These are phyloP conservation scores for Streptopelia turtur DNA, from an alignment of 2,797 vertebrate species.

Conservation along the genomic window DNA sequence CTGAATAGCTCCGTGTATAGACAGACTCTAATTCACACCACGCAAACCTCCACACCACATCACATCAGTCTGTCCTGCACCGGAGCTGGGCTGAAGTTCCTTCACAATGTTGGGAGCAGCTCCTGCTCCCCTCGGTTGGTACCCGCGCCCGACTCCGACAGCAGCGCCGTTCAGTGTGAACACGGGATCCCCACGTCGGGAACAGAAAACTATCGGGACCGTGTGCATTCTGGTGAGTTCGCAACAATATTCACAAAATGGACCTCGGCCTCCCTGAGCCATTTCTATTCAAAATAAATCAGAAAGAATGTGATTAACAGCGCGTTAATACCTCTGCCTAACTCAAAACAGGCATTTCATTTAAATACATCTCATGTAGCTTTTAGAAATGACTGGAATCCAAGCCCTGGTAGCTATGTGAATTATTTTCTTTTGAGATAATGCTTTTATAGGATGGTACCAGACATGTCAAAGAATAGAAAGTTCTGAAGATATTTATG, in stretches of 20 bases:
- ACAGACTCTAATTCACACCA: constrained; percentile 43
- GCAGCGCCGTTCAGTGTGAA: neutral
- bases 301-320: neutral
- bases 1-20: constrained; percentile 4
- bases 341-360: neutral
- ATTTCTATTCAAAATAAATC: neutral
- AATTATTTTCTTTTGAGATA: neutral
- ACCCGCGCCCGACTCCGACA: neutral
- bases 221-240: neutral
- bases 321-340: neutral
- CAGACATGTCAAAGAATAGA: neutral
- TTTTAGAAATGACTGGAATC: neutral
- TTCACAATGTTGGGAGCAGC: neutral
- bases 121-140: neutral
- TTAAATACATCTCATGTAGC: neutral
- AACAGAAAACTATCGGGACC: neutral
- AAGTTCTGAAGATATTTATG: constrained; percentile 35
- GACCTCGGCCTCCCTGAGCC: neutral
- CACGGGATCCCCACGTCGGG: neutral
- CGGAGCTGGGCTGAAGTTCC: neutral
- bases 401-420: neutral
- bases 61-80: neutral
- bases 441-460: neutral
- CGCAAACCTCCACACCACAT: neutral
- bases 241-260: neutral